Conservation (phyloP, 2,797 vertebrate genomes). For the Cryptoblepharus egeriae region DNA sequence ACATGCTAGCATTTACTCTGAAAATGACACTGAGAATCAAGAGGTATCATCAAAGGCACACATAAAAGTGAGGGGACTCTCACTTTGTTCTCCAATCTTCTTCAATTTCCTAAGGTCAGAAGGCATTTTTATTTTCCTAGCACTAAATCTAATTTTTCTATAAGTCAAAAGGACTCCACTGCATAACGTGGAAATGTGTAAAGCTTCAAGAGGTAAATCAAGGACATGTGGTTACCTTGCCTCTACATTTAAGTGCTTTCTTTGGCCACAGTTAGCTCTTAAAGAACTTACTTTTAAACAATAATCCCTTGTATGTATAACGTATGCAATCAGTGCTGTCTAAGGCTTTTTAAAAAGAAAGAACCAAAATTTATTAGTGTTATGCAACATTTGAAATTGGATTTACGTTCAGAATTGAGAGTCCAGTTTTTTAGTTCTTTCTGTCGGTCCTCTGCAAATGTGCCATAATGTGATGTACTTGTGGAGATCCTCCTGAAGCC, state of each 20-base stretch:
- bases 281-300: slow-evolving; percentile 48
- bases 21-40: not conserved
- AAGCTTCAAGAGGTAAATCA: slow-evolving; percentile 30
- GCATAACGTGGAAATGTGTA: not conserved
- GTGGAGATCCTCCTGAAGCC: too few species aligned
- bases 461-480: too few species aligned
- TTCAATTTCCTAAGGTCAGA: not conserved
- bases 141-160: not conserved
- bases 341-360: slow-evolving; percentile 32
- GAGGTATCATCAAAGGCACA: not conserved
- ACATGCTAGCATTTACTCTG: not conserved
- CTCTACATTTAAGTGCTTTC: slow-evolving; percentile 40
- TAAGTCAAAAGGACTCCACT: not conserved
- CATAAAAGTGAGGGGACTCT: not conserved
- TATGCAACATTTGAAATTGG: slow-evolving; percentile 28
- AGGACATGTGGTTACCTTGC: slow-evolving; percentile 25
- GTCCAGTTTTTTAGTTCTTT: too few species aligned
- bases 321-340: slow-evolving; percentile 17
- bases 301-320: slow-evolving; percentile 48
- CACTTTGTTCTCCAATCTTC: not conserved
- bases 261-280: slow-evolving; percentile 36
- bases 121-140: too few species aligned
- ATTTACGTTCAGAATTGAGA: slow-evolving; percentile 29
- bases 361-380: not conserved
- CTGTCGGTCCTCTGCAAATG: too few species aligned